A percentile compares a stretch with the other conserved stretches of the same genome.
phyloP scores from a whole-genome alignment of 2,113 vertebrate genomes.

The Beaufortia kweichowensis region DNA sequence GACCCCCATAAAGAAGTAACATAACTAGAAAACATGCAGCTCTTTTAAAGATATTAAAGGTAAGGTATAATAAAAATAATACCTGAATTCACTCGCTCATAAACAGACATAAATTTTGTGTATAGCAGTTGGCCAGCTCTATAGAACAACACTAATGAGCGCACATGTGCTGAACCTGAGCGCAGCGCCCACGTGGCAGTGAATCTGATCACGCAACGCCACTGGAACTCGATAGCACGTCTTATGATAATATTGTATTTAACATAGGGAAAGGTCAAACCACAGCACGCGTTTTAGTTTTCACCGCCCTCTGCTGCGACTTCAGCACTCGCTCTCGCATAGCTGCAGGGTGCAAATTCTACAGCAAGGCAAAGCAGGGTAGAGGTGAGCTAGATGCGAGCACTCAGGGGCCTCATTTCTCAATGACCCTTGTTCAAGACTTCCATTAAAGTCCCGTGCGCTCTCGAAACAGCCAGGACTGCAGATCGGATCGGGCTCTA shows the following conservation, averaged over 20 bases:
- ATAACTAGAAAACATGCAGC: too few species aligned
- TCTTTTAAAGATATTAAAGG: too few species aligned
- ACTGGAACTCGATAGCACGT: slow-evolving; percentile 64
- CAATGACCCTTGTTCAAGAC: slow-evolving; percentile 59
- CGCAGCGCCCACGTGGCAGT: slow-evolving; percentile 41
- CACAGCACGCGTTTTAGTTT: slow-evolving; percentile 68
- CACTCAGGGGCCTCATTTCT: slow-evolving; percentile 37
- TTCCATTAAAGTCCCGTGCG: slow-evolving; percentile 53
- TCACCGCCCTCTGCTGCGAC: slow-evolving; percentile 63
- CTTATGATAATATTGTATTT: slow-evolving; percentile 79
- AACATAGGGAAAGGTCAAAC: slow-evolving; percentile 75
- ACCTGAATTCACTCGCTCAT: background rate
- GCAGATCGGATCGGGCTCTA: slow-evolving; percentile 60
- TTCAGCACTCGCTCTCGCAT: slow-evolving; percentile 66
- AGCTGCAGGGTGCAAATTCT: slow-evolving; percentile 61
- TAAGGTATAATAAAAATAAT: too few species aligned
- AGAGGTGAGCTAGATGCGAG: slow-evolving; percentile 53
- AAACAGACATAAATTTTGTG: background rate
- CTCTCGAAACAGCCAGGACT: slow-evolving; percentile 65
- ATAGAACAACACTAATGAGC: slow-evolving; percentile 37
- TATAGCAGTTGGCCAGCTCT: background rate
- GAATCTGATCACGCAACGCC: slow-evolving; percentile 57
- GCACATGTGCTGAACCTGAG: slow-evolving; percentile 47
- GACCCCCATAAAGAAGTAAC: too few species aligned
- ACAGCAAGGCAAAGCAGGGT: slow-evolving; percentile 57